Conservation (phyloP, 2,797 vertebrate species). For the Peromyscus eremicus region DNA sequence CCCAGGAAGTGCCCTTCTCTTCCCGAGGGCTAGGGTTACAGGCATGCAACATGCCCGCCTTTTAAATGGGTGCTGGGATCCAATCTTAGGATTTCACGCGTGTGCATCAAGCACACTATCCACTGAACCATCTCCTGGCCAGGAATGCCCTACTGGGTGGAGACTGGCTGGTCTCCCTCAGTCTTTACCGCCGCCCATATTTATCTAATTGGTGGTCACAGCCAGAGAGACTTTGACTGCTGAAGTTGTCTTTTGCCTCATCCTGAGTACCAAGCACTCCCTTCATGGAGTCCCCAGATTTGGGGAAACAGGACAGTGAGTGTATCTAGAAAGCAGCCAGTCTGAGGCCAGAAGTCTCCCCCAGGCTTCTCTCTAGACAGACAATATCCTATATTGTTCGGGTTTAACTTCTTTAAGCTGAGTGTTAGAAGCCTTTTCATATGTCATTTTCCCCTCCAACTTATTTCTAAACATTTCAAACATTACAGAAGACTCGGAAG, state of each 20-base stretch:
- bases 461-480: slow-evolving; percentile 12
- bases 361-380: not conserved
- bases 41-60: not conserved
- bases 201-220: not conserved
- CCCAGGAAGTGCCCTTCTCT: not conserved
- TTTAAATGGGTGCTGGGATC: not conserved
- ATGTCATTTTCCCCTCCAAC: not conserved
- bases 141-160: not conserved
- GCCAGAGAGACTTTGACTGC: not conserved
- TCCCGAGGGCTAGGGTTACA: not conserved
- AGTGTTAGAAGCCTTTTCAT: not conserved
- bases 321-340: not conserved
- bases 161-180: not conserved
- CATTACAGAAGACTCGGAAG: not conserved
- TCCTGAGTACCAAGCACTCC: not conserved
- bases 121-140: not conserved
- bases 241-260: not conserved
- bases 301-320: not conserved
- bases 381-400: not conserved
- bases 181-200: not conserved
- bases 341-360: not conserved
- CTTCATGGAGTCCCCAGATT: not conserved
- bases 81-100: not conserved
- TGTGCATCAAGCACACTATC: not conserved
- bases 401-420: not conserved